Conservation (phyloP, 2,113 vertebrate species). For the Australoheros scitulus region DNA sequence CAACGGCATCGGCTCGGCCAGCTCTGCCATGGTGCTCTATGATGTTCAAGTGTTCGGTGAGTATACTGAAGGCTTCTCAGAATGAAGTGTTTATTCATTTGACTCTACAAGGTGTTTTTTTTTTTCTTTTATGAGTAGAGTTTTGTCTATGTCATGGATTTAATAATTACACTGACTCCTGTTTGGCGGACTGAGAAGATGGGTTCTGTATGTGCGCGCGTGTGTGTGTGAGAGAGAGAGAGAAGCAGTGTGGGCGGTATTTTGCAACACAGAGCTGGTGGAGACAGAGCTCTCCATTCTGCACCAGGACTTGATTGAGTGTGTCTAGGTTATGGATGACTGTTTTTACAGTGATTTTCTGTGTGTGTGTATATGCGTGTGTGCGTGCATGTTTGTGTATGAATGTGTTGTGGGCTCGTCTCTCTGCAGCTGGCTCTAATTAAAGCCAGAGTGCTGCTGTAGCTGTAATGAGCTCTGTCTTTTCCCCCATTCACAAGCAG, state of each 20-base stretch:
- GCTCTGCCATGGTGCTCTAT: slow-evolving; percentile 86
- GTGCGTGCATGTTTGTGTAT: slow-evolving; percentile 28
- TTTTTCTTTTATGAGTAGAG: background rate
- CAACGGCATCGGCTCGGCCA: slow-evolving; percentile 85
- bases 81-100: slow-evolving; percentile 9
- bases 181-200: slow-evolving; percentile 29
- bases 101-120: background rate
- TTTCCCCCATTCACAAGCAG: slow-evolving; percentile 78
- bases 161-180: slow-evolving; percentile 48
- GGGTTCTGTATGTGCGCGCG: slow-evolving; percentile 12
- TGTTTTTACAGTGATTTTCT: slow-evolving; percentile 79
- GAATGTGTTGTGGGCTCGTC: slow-evolving; percentile 61
- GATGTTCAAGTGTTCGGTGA: slow-evolving; percentile 95
- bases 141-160: slow-evolving; percentile 43
- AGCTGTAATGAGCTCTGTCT: slow-evolving; percentile 76
- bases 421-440: slow-evolving; percentile 79
- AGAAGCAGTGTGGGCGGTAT: slow-evolving; percentile 7
- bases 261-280: slow-evolving; percentile 31
- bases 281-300: slow-evolving; percentile 66
- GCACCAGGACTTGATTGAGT: slow-evolving; percentile 60
- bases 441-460: slow-evolving; percentile 72
- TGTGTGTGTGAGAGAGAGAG: background rate
- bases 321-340: slow-evolving; percentile 71
- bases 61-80: slow-evolving; percentile 43
- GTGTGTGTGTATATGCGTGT: background rate